Conservation (phyloP, 2,888 invertebrate genomes). For the Stenolophus ochropezus region DNA sequence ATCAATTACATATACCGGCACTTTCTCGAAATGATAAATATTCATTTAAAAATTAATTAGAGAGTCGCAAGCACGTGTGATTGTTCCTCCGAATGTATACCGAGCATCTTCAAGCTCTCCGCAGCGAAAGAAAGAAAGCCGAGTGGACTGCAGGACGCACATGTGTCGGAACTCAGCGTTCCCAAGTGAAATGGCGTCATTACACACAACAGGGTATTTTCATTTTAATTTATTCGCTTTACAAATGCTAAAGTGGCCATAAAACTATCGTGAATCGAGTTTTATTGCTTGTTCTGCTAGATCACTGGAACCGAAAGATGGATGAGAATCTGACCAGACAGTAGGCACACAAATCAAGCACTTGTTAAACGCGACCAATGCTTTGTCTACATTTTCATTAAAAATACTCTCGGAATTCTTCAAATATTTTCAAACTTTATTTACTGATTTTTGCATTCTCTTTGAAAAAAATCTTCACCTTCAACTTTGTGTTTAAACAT, state of each 20-base stretch:
- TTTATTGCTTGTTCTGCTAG: slow-evolving; percentile 45
- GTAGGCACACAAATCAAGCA: slow-evolving; percentile 11
- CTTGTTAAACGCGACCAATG: not conserved
- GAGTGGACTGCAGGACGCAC: not conserved
- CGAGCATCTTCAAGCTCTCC: not conserved
- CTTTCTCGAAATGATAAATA: slow-evolving; percentile 35
- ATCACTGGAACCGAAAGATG: slow-evolving; percentile 46
- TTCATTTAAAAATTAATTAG: slow-evolving; percentile 44
- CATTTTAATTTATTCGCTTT: slow-evolving; percentile 45
- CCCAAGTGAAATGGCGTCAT: slow-evolving; percentile 49
- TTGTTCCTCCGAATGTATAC: slow-evolving; percentile 31
- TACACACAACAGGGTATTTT: slow-evolving; percentile 33
- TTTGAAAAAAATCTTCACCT: no score
- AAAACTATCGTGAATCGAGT: slow-evolving; percentile 45
- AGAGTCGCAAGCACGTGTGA: slow-evolving; percentile 21
- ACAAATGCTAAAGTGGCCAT: slow-evolving; percentile 31
- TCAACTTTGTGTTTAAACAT: no score
- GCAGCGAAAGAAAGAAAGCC: slow-evolving; percentile 25
- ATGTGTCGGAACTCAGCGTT: not conserved
- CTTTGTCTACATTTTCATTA: not conserved
- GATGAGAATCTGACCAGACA: slow-evolving; percentile 31
- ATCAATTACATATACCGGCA: not conserved
- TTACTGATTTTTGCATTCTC: not conserved
- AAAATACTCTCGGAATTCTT: not conserved
- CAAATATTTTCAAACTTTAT: not conserved